These are phyloP conservation scores for Aselliscus stoliczkanus DNA, from an alignment of 2,797 vertebrate genomes.

Conservation along the genomic window DNA sequence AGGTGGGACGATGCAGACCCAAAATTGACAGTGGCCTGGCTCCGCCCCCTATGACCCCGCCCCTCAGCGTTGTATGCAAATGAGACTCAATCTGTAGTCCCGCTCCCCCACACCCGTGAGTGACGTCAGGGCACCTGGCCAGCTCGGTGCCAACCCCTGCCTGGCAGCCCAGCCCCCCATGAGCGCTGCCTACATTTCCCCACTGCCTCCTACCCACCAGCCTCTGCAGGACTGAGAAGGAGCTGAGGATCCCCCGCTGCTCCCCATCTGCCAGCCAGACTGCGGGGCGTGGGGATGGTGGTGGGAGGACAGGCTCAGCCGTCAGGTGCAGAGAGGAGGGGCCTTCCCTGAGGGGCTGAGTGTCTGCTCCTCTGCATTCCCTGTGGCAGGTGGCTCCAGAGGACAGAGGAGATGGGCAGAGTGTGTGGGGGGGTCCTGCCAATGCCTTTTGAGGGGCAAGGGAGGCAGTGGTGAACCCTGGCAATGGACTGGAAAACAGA, in stretches of 20 bases:
- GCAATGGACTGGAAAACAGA: not conserved
- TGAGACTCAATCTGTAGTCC: not conserved
- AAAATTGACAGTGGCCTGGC: not conserved
- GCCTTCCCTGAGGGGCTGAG: not conserved
- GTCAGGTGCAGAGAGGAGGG: not conserved
- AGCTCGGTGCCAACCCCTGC: fast-evolving
- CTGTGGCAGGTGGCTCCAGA: not conserved
- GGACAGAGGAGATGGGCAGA: not conserved
- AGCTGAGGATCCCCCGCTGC: not conserved
- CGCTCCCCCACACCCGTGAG: fast-evolving
- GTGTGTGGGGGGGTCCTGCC: not conserved
- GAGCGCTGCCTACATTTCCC: not conserved
- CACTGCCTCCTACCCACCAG: not conserved
- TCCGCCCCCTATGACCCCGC: not conserved
- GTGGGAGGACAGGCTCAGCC: not conserved
- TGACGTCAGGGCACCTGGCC: fast-evolving
- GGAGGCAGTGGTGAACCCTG: not conserved
- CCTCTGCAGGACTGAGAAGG: not conserved
- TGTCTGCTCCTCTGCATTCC: not conserved
- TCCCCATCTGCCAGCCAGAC: not conserved
- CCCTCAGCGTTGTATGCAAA: not conserved
- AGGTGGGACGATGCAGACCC: not conserved
- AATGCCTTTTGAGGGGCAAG: not conserved
- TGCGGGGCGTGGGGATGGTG: not conserved
- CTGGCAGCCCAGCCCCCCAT: not conserved